Conservation (phyloP, 35 echinoderm and acorn worm genomes). For the Apostichopus parvimensis region DNA sequence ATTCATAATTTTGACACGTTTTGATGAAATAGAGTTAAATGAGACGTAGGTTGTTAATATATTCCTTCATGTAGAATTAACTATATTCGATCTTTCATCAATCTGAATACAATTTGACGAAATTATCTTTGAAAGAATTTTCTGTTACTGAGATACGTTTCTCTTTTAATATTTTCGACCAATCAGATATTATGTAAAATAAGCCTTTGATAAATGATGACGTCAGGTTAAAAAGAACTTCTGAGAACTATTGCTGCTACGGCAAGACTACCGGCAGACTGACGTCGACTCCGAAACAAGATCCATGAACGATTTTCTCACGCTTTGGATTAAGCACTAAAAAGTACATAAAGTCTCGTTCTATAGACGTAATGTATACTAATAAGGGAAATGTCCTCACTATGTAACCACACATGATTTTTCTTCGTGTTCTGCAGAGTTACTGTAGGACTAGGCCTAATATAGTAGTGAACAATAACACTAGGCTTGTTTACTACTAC, state of each 20-base stretch:
- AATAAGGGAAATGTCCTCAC: background rate
- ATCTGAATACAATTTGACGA: background rate
- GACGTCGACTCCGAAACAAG: background rate
- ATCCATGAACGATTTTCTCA: background rate
- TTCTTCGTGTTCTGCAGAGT: too few relatives aligned
- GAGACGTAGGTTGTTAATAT: too few relatives aligned
- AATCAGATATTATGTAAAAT: constrained; percentile 20
- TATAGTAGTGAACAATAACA: too few relatives aligned
- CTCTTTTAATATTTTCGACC: constrained; percentile 4
- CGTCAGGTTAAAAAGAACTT: constrained; percentile 35
- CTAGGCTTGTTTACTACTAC: too few relatives aligned
- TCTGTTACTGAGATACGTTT: background rate
- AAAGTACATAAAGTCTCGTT: too few relatives aligned
- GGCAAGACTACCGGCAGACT: constrained; percentile 6
- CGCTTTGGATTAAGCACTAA: too few relatives aligned
- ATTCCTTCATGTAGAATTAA: background rate
- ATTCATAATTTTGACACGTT: too few relatives aligned
- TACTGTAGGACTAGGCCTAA: too few relatives aligned
- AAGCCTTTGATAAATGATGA: constrained; percentile 19
- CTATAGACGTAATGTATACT: background rate
- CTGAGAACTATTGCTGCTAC: background rate
- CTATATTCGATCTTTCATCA: background rate
- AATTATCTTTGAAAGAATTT: background rate
- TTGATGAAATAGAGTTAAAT: too few relatives aligned
- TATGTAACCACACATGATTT: background rate